A percentile compares a stretch with the other conserved stretches of the same genome.
These are phyloP conservation scores for Andrena cerasifolii DNA, from an alignment of 1,140 invertebrate species.

Conservation along the genomic window DNA sequence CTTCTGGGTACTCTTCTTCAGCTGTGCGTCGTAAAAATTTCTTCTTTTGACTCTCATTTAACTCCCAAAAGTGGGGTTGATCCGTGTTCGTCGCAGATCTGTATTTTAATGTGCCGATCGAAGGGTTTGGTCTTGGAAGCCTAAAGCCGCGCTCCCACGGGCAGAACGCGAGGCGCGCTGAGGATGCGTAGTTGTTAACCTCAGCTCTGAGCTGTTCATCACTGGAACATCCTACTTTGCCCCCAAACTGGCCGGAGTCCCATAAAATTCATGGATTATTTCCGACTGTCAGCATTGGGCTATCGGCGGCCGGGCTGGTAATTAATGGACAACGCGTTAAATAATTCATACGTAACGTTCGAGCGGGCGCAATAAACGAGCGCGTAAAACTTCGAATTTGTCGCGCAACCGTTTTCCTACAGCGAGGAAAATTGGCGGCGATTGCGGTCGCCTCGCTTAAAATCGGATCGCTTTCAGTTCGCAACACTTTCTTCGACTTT, in stretches of 20 bases:
- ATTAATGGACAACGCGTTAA: conserved; percentile 51
- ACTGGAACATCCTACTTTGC: neutral
- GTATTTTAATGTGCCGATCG: too few species aligned
- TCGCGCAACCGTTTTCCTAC: conserved; percentile 37
- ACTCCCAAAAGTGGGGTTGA: too few species aligned
- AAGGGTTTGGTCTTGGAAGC: too few species aligned
- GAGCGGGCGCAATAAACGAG: conserved; percentile 41
- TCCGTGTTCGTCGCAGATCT: too few species aligned
- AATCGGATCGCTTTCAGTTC: neutral
- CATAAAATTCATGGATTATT: conserved; percentile 53
- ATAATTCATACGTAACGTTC: conserved; percentile 53
- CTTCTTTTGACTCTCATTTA: too few species aligned
- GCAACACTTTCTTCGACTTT: neutral
- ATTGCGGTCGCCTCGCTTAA: conserved; percentile 12
- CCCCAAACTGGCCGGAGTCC: neutral
- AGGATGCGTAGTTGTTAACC: too few species aligned
- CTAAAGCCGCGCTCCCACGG: too few species aligned
- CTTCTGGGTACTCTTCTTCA: too few species aligned
- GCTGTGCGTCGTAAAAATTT: too few species aligned
- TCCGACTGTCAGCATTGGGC: conserved; percentile 29
- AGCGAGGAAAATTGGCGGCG: conserved; percentile 19
- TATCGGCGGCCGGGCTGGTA: conserved; percentile 26
- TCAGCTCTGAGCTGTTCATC: neutral
- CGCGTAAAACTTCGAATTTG: conserved; percentile 47
- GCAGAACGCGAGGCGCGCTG: too few species aligned